Conservation (phyloP, 2,888 invertebrate genomes). For the Eubasilissa splendida region DNA sequence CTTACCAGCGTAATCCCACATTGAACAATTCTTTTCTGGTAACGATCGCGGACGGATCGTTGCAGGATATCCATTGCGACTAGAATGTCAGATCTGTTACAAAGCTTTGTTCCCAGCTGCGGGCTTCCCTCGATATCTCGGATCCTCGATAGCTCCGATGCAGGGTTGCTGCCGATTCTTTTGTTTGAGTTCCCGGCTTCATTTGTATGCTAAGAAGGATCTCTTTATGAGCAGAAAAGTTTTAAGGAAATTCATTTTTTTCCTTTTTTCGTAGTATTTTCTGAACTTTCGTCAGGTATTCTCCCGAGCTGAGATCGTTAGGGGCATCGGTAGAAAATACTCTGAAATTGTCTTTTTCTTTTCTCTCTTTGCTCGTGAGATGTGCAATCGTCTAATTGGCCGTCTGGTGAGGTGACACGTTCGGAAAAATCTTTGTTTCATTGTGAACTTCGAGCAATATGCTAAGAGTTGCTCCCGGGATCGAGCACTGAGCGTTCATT, state of each 20-base stretch:
- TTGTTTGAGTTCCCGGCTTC: slow-evolving; percentile 52
- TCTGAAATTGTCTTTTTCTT: slow-evolving; percentile 24
- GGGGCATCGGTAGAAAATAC: slow-evolving; percentile 21
- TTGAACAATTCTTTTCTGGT: slow-evolving; percentile 19
- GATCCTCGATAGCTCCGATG: slow-evolving; percentile 3
- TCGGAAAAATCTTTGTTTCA: slow-evolving; percentile 1
- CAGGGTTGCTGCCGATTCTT: slow-evolving; percentile 19
- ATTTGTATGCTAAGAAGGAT: slow-evolving; percentile 55
- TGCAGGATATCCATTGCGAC: slow-evolving; percentile 12
- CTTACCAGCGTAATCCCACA: not conserved
- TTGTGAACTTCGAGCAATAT: too few relatives aligned
- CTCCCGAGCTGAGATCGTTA: slow-evolving; percentile 30
- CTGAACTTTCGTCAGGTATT: slow-evolving; percentile 18
- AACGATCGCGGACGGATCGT: slow-evolving; percentile 16
- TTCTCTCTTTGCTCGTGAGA: not conserved
- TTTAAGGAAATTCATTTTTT: slow-evolving; percentile 34
- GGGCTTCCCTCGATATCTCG: not conserved
- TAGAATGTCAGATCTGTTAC: slow-evolving; percentile 11
- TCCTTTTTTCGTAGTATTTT: slow-evolving; percentile 25
- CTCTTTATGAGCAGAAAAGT: slow-evolving; percentile 27
- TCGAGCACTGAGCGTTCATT: too few relatives aligned
- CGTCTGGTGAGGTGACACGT: slow-evolving; percentile 24
- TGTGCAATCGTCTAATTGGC: slow-evolving; percentile 36
- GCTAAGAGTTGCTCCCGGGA: too few relatives aligned
- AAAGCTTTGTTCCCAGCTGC: slow-evolving; percentile 26